These are phyloP conservation scores for Enteromius trimaculatus DNA, from an alignment of 2,797 vertebrate species.

Conservation along the genomic window DNA sequence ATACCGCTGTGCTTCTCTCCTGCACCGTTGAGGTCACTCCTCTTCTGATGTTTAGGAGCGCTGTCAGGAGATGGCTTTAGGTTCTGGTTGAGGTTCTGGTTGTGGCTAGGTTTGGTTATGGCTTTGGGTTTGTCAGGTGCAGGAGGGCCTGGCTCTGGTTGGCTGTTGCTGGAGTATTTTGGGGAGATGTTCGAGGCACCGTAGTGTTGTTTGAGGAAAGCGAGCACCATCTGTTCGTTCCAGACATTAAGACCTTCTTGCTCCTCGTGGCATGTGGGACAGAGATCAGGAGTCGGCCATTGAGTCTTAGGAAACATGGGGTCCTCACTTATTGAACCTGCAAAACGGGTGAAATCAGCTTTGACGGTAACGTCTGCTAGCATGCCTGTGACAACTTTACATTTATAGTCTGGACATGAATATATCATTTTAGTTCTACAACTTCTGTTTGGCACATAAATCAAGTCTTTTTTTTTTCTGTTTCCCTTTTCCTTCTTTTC, in stretches of 20 bases:
- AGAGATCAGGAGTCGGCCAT: slow-evolving; percentile 90
- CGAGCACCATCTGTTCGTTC: slow-evolving; percentile 82
- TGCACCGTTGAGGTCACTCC: not conserved
- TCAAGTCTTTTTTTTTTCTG: not conserved
- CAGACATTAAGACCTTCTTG: slow-evolving; percentile 83
- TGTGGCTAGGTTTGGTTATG: slow-evolving; percentile 33
- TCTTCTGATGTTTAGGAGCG: slow-evolving; percentile 40
- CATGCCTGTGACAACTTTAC: not conserved
- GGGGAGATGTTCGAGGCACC: slow-evolving; percentile 77
- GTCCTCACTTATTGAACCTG: slow-evolving; percentile 91
- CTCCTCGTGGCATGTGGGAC: slow-evolving; percentile 88
- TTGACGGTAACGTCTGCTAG: not conserved
- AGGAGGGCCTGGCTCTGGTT: slow-evolving; percentile 39
- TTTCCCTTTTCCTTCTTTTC: not conserved
- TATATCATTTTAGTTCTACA: not conserved
- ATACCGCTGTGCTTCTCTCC: rapidly evolving
- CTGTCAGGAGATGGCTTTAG: slow-evolving; percentile 44
- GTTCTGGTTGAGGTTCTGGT: slow-evolving; percentile 15
- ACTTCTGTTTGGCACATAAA: not conserved
- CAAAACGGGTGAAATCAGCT: not conserved
- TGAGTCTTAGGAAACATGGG: slow-evolving; percentile 88
- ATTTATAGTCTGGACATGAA: not conserved
- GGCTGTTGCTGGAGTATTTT: slow-evolving; percentile 64
- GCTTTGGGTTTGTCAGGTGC: slow-evolving; percentile 21
- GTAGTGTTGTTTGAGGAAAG: slow-evolving; percentile 87